Conservation (phyloP, 2,797 vertebrate genomes). For the Urocyon cinereoargenteus region DNA sequence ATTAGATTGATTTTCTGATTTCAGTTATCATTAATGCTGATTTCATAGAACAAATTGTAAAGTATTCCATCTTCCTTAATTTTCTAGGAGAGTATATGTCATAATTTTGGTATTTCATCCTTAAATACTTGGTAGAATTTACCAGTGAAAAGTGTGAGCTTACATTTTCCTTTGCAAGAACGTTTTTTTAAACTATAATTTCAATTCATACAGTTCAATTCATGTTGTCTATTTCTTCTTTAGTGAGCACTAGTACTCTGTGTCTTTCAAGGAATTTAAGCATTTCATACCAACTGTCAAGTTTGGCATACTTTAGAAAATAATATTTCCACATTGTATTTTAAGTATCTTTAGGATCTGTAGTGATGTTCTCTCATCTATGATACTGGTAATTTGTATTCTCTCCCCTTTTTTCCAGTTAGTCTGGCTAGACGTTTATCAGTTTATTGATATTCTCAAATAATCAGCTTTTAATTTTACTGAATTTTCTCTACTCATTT, state of each 20-base stretch:
- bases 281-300: not conserved
- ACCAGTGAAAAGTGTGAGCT: not conserved
- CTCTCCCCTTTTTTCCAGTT: not conserved
- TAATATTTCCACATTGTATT: not conserved
- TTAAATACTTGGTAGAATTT: not conserved
- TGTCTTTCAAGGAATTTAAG: not conserved
- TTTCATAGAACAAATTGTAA: not conserved
- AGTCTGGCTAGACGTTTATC: not conserved
- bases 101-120: not conserved
- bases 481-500: not conserved
- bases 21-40: not conserved
- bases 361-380: not conserved
- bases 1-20: not conserved
- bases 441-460: not conserved
- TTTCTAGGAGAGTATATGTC: not conserved
- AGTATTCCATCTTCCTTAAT: not conserved
- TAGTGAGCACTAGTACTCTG: not conserved
- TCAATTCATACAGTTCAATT: not conserved
- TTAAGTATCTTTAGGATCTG: not conserved
- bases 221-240: not conserved
- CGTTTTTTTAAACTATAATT: not conserved
- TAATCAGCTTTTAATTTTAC: not conserved
- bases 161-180: not conserved
- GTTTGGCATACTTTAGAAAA: not conserved
- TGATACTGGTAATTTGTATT: not conserved